Conservation (phyloP, 2,888 invertebrate species). For the Rhagophthalmus giganteus region DNA sequence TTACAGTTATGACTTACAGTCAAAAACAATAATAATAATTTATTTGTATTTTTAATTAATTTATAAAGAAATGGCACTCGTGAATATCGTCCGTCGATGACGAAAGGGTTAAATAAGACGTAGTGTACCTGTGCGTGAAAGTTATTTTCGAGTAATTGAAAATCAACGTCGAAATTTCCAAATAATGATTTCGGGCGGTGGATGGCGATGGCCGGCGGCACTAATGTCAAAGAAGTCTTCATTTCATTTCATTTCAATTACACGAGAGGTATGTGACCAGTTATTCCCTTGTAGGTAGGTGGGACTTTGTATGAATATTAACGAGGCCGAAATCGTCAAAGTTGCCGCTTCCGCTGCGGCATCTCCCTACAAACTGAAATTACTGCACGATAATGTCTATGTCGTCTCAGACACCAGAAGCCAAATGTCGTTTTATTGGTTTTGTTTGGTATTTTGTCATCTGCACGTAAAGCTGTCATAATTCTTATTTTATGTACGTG, state of each 20-base stretch:
- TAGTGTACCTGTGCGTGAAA: slow-evolving; percentile 21
- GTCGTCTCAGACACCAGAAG: slow-evolving; percentile 29
- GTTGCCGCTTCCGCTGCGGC: slow-evolving; percentile 50
- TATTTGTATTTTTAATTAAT: too few relatives aligned
- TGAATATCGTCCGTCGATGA: slow-evolving; percentile 3
- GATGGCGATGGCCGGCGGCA: slow-evolving; percentile 35
- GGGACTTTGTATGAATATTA: slow-evolving; percentile 52
- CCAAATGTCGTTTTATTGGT: slow-evolving; percentile 37
- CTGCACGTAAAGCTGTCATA: slow-evolving; percentile 19
- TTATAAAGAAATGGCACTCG: too few relatives aligned
- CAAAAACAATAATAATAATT: not conserved
- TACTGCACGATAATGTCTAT: slow-evolving; percentile 38
- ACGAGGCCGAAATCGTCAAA: slow-evolving; percentile 54
- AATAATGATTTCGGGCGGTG: slow-evolving; percentile 44
- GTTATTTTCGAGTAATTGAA: slow-evolving; percentile 21
- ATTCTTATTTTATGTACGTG: slow-evolving; percentile 20
- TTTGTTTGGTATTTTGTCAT: slow-evolving; percentile 26
- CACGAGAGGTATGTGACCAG: slow-evolving; percentile 45
- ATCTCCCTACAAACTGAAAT: slow-evolving; percentile 5
- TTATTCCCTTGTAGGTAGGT: slow-evolving; percentile 45
- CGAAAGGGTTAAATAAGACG: slow-evolving; percentile 13
- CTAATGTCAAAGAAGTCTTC: slow-evolving; percentile 41
- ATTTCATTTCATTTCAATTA: slow-evolving; percentile 49
- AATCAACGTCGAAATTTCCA: slow-evolving; percentile 17
- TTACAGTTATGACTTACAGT: not conserved